Base-by-base conservation (phyloP, 2,888 invertebrate species). In the Stegana nigrithorax region DNA sequence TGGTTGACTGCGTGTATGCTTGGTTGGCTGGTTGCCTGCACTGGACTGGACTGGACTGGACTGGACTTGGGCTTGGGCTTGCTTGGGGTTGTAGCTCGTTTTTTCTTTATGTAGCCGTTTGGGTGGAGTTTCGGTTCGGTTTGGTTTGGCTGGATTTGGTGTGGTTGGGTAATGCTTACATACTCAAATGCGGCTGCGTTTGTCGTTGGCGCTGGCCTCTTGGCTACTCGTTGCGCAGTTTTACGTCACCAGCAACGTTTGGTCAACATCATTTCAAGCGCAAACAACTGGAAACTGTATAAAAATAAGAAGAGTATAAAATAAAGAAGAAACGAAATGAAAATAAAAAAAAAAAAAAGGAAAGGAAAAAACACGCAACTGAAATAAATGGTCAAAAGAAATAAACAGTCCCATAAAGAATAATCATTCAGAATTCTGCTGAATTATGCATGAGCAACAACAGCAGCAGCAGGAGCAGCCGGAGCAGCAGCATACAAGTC, bases 371-470 rank as follows among this genome's bases (percentile, higher is more conserved):
- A 72, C 72, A 76, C 70, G 72, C 62, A 66, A 67, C 78, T 79
- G 79, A 84, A 81, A 84, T 83, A 83, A 83, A 81, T 82, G 83
- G 80, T 83, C 84, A 80, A 84, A 83, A 84, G 84, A 84, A 84
- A 84, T 84, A 84, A 84, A 84, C 84, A 84, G 84, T 83, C 84
- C 82, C 84, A 84, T 84, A 84, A 84, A 84, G 84, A 84, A 84
- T 84, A 84, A 84, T 84, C 84, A 84, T 84, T 84, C 83, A 78
- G 84, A 84, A 83, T 81, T 84, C 84, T 83, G 81, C 80, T 84
- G 84, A 84, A 84, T 84, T 81, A 84, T 84, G 84, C 84, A 84
- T 84, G 84, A 83, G 83, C 64, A 59, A n/a, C 58, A 63, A 71
- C 68, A 50, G 65, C 17, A 32, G 32, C 42, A 60, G 42, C 53